A percentile compares a stretch with the other conserved stretches of the same genome.
phyloP scores from a whole-genome alignment of 1,140 invertebrate genomes.

The Stenopsyche tienmushanensis region DNA sequence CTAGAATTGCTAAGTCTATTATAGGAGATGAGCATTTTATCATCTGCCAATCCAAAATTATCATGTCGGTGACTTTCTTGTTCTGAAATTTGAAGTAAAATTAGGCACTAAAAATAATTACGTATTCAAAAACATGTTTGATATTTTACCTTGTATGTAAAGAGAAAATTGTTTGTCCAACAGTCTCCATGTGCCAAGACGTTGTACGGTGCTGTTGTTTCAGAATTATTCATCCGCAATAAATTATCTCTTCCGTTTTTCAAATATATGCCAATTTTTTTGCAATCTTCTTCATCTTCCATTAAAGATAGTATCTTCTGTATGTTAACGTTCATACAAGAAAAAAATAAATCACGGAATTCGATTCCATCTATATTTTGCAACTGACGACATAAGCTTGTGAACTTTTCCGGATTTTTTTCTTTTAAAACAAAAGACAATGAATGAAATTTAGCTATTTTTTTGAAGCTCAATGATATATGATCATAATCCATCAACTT shows the following conservation, averaged over 20 bases:
- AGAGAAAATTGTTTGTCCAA: slow-evolving; percentile 52
- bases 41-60: slow-evolving; percentile 30
- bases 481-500: slow-evolving; percentile 50
- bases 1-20: slow-evolving; percentile 12
- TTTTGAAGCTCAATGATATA: slow-evolving; percentile 49
- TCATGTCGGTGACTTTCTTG: slow-evolving; percentile 8
- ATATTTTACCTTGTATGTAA: slow-evolving; percentile 45
- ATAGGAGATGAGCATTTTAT: slow-evolving; percentile 7
- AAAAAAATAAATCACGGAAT: too few species aligned
- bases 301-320: too few species aligned
- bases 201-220: slow-evolving; percentile 11
- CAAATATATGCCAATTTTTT: neutral
- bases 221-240: neutral
- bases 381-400: slow-evolving; percentile 25
- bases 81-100: slow-evolving; percentile 23
- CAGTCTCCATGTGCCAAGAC: slow-evolving; percentile 49
- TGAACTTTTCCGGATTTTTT: slow-evolving; percentile 45
- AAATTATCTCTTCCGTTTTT: neutral
- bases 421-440: slow-evolving; percentile 54
- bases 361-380: too few species aligned
- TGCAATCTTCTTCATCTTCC: neutral
- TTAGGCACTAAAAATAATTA: neutral
- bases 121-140: neutral
- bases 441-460: slow-evolving; percentile 58
- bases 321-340: too few species aligned